Conservation (phyloP, 2,888 invertebrate species). For the Noctua pronuba region DNA sequence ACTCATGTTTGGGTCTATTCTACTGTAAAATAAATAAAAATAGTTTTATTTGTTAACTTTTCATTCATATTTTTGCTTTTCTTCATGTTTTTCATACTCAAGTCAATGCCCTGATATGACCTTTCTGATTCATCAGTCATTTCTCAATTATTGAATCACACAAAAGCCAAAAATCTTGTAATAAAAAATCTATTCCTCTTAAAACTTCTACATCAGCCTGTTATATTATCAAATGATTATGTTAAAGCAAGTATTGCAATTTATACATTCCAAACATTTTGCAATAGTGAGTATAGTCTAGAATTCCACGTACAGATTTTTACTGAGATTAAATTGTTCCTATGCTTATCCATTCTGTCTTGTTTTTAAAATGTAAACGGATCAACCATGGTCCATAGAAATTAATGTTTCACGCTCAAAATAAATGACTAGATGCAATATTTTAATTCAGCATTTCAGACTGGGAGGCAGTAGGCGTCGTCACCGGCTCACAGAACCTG, state of each 20-base stretch:
- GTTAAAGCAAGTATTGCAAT: not conserved
- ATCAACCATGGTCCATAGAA: not conserved
- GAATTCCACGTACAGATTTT: not conserved
- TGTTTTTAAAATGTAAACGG: not conserved
- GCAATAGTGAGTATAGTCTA: not conserved
- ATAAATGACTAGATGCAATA: not conserved
- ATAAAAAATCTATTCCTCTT: not conserved
- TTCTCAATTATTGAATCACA: not conserved
- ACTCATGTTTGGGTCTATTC: not conserved
- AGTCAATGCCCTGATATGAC: not conserved
- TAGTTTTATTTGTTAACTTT: not conserved
- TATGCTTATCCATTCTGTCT: not conserved
- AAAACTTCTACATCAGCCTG: not conserved
- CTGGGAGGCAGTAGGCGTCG: conserved; percentile 83
- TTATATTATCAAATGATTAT: not conserved
- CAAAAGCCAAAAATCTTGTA: not conserved
- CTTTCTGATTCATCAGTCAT: not conserved
- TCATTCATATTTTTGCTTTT: conserved; percentile 4
- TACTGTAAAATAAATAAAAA: not conserved
- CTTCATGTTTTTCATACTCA: not conserved
- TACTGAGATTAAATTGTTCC: not conserved
- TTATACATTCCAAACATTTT: not conserved
- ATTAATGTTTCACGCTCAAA: not conserved
- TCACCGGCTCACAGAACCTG: conserved; percentile 85
- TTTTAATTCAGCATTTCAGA: conserved; percentile 82